Evolutionary conservation across 2,797 vertebrate genomes (phyloP).

Genomic region (Dicrostonyx torquatus): DNA sequence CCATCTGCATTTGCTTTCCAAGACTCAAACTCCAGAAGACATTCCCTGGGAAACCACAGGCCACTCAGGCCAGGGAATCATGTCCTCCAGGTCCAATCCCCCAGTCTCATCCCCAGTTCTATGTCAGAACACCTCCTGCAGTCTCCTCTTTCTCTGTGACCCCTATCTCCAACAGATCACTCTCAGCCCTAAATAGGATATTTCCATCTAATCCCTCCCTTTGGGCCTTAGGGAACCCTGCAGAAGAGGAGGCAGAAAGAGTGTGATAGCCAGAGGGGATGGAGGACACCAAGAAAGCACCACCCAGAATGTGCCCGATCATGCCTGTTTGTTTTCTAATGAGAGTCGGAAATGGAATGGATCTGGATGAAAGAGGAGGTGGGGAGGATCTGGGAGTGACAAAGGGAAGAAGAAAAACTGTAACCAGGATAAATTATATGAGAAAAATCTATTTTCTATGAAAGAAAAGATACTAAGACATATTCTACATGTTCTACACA

Average conservation of each 20-base stretch:
- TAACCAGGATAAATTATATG: not conserved
- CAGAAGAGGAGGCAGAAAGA: not conserved
- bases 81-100: not conserved
- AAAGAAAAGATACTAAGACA: constrained; percentile 64
- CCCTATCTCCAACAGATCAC: not conserved
- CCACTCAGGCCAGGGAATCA: not conserved
- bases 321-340: not conserved
- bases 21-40: not conserved
- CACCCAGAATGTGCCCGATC: too few relatives aligned
- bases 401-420: not conserved
- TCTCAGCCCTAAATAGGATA: not conserved
- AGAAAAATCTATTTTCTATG: not conserved
- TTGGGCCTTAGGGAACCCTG: not conserved
- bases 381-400: not conserved
- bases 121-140: not conserved
- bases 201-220: not conserved
- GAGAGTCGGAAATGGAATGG: not conserved
- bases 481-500: constrained; percentile 92
- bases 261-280: not conserved
- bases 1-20: rapidly evolving
- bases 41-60: not conserved
- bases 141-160: not conserved
- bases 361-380: not conserved
- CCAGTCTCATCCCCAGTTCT: not conserved
- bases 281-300: not conserved